Conservation (phyloP, 2,113 vertebrate species). For the Accipiter cooperii region DNA sequence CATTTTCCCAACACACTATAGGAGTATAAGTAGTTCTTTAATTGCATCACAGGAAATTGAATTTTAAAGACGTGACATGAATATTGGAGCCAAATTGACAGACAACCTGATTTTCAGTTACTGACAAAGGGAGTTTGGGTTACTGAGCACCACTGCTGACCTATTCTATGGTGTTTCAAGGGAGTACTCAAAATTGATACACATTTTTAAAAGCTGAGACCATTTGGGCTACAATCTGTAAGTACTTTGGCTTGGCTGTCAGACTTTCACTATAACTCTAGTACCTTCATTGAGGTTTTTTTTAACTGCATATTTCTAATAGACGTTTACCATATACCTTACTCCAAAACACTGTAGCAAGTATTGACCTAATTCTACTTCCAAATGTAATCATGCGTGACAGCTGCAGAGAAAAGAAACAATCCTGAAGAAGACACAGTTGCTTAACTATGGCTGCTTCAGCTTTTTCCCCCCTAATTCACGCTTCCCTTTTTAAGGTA, state of each 20-base stretch:
- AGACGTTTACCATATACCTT: background rate
- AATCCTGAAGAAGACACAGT: background rate
- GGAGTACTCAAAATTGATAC: background rate
- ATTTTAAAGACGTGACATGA: background rate
- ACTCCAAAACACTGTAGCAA: background rate
- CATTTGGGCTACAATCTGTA: background rate
- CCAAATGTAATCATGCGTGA: background rate
- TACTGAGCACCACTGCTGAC: background rate
- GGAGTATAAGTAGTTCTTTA: background rate
- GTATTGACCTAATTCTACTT: conserved; percentile 7
- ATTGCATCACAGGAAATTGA: background rate
- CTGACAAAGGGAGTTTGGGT: background rate
- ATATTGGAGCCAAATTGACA: background rate
- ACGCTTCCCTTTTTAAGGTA: background rate
- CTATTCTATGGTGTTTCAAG: background rate
- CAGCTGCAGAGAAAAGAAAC: background rate
- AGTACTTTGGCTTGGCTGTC: background rate
- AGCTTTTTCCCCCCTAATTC: background rate
- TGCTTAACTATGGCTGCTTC: background rate
- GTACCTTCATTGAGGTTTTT: background rate
- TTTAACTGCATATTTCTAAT: background rate
- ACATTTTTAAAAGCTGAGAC: background rate
- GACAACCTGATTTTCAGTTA: background rate
- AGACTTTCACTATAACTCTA: background rate
- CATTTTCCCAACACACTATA: background rate